Conservation (phyloP, 2,113 vertebrate genomes). For the Cettia cetti region DNA sequence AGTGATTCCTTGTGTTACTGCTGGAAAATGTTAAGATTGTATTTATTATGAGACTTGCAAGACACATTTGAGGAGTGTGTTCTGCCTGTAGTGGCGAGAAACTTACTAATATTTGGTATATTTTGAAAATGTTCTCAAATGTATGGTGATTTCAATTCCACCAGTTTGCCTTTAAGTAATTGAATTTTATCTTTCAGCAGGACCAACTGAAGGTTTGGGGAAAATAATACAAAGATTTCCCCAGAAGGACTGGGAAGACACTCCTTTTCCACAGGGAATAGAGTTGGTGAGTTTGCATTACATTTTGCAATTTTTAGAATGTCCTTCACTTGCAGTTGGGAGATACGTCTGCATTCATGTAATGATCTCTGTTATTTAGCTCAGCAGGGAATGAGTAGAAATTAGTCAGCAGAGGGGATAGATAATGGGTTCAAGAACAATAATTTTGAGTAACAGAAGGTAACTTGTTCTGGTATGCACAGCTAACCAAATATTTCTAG, state of each 20-base stretch:
- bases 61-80: background rate
- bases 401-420: background rate
- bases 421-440: background rate
- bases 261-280: slow-evolving; percentile 96
- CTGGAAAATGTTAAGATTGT: background rate
- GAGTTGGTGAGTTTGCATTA: slow-evolving; percentile 87
- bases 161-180: background rate
- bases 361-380: background rate
- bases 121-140: background rate
- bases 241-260: slow-evolving; percentile 94
- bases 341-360: background rate
- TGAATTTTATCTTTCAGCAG: slow-evolving; percentile 67
- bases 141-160: background rate
- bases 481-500: background rate
- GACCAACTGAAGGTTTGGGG: slow-evolving; percentile 89
- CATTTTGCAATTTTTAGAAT: background rate
- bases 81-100: background rate
- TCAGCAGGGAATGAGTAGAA: background rate
- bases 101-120: background rate
- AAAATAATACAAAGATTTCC: slow-evolving; percentile 98
- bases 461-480: background rate
- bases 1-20: background rate
- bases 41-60: background rate
- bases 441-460: background rate
- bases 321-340: accelerated